These are phyloP conservation scores for Telmatherina bonti DNA, from an alignment of 2,797 vertebrate species.

Conservation along the genomic window DNA sequence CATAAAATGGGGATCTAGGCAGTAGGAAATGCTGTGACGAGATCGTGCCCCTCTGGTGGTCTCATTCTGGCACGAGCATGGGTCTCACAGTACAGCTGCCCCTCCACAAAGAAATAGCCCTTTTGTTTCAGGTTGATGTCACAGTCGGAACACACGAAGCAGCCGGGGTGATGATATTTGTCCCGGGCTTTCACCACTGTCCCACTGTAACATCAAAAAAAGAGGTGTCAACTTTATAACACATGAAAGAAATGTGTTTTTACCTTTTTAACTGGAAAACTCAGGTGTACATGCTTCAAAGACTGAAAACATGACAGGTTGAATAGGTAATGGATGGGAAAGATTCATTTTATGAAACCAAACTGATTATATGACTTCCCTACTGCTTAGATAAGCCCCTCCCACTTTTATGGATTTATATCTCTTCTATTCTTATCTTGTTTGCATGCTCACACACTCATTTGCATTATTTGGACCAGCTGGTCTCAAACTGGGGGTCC, in stretches of 20 bases:
- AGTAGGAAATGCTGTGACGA: slow-evolving; percentile 88
- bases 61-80: slow-evolving; percentile 91
- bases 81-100: slow-evolving; percentile 93
- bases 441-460: not conserved
- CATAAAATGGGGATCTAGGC: slow-evolving; percentile 71
- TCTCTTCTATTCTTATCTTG: not conserved
- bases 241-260: not conserved
- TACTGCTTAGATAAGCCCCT: not conserved
- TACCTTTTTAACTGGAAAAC: not conserved
- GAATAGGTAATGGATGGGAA: not conserved
- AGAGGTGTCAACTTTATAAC: not conserved
- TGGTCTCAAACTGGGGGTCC: too few relatives aligned
- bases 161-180: slow-evolving; percentile 93
- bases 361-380: not conserved
- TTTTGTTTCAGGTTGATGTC: slow-evolving; percentile 95
- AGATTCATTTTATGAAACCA: not conserved
- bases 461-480: not conserved
- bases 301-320: too few relatives aligned
- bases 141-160: slow-evolving; percentile 96
- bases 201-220: slow-evolving; percentile 78
- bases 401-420: not conserved
- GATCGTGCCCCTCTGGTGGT: slow-evolving; percentile 93
- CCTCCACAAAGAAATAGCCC: slow-evolving; percentile 97
- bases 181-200: slow-evolving; percentile 96
- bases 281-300: too few relatives aligned